Base-by-base conservation (phyloP, 1,140 invertebrate species). In the Aricia agestis region DNA sequence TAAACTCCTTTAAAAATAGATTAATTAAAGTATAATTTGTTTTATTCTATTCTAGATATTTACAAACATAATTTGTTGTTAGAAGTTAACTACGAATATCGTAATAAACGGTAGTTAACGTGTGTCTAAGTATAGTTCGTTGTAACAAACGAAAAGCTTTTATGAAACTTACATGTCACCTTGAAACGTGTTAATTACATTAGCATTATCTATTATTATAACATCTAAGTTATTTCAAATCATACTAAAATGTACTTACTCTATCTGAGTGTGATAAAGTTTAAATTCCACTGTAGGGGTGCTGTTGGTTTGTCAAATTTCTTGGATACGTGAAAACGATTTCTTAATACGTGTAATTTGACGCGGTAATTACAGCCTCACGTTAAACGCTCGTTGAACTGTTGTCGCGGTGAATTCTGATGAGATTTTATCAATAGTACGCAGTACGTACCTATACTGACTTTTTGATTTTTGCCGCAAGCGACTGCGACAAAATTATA, bases 311-410 rank as follows among this genome's bases (percentile, higher is more conserved):
- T 10, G 41, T 13, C 13, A 66, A 67, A 58, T n/a, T 61, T 15
- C 15, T 63, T 52, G 45, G 7, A 52, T 9, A 32, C 25, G 32
- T 45, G 19, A 11, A 63, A 63, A 63, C 59, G 59, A 11, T 63
- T 63, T 63, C 59, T 19, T 19, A 19, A 63, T 18, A 63, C 19
- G 59, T 63, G 59, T 52, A 15, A 52, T 52, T 52, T 36, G 36
- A 36, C 45, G 13, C 2, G 13, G 45, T 52, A 52, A 52, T 52
- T 52, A 52, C 45, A 52, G 9, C 45, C 11, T 52, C 45, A 52
- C 10, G 13, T 52, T 52, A 13, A 52, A 52, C 10, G 45, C 45
- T 52, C 13, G 45, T 52, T 52, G 45, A 52, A 52, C 45, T 36
- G 1, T 36, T 36, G 36, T 9, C 1, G 45, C 5, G 45, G 10